Percentiles rank a stretch among this genome's conserved stretches.
Conservation (phyloP, 2,888 invertebrate genomes). For the Gymnocheta viridis region DNA sequence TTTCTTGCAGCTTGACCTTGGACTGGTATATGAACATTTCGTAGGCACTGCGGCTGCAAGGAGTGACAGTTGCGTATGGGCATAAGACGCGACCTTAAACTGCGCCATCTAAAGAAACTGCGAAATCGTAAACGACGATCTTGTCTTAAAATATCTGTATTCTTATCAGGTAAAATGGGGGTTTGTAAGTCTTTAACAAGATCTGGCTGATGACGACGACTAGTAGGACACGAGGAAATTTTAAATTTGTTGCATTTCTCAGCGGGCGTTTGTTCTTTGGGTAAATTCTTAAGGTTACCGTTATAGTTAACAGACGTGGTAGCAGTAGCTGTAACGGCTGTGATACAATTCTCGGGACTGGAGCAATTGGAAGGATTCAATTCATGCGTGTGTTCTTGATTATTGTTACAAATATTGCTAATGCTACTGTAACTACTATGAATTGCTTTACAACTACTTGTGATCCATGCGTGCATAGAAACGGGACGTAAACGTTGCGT, state of each 20-base stretch:
- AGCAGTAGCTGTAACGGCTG: slow-evolving; percentile 70
- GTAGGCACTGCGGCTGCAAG: slow-evolving; percentile 68
- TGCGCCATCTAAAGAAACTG: slow-evolving; percentile 76
- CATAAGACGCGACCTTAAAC: slow-evolving; percentile 72
- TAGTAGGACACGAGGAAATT: slow-evolving; percentile 8
- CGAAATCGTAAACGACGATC: slow-evolving; percentile 71
- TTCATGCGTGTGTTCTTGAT: slow-evolving; percentile 4
- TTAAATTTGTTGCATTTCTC: slow-evolving; percentile 35
- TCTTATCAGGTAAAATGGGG: neutral
- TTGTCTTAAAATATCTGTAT: slow-evolving; percentile 16
- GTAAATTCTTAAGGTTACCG: slow-evolving; percentile 41
- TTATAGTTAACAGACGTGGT: slow-evolving; percentile 42
- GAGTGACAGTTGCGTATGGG: slow-evolving; percentile 75
- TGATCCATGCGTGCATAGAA: slow-evolving; percentile 80
- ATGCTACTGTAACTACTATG: slow-evolving; percentile 58
- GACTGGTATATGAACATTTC: slow-evolving; percentile 15
- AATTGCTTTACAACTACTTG: slow-evolving; percentile 77
- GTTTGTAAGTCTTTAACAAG: slow-evolving; percentile 77
- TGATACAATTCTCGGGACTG: neutral
- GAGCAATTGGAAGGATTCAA: neutral
- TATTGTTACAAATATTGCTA: slow-evolving; percentile 39
- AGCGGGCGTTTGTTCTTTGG: neutral
- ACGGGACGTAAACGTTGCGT: slow-evolving; percentile 76
- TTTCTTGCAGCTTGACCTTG: neutral
- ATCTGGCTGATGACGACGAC: slow-evolving; percentile 75